These are phyloP conservation scores for Coracias cyanogaster DNA, from an alignment of 2,797 vertebrate species.

Conservation along the genomic window DNA sequence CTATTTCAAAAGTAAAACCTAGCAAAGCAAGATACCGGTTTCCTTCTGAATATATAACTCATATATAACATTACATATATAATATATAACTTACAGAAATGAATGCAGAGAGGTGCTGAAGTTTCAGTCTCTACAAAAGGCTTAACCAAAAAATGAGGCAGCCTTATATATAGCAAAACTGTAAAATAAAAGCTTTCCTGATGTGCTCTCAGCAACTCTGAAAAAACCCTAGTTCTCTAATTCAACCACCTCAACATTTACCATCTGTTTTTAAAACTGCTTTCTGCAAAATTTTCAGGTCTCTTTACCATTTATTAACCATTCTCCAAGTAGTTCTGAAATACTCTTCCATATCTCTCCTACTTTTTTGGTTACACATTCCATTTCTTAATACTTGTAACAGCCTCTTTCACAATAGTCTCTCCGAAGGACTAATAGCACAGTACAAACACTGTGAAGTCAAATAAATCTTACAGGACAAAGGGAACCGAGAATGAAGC, in stretches of 20 bases:
- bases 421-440: background rate
- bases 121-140: background rate
- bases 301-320: background rate
- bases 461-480: background rate
- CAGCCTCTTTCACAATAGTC: conserved; percentile 21
- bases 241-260: background rate
- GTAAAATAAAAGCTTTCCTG: background rate
- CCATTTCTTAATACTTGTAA: conserved; percentile 16
- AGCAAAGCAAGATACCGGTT: background rate
- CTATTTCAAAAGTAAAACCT: background rate
- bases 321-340: background rate
- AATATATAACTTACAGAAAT: background rate
- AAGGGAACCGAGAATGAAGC: background rate
- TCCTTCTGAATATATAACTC: background rate
- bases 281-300: background rate
- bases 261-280: background rate
- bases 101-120: background rate
- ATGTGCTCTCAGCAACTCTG: background rate
- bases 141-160: background rate
- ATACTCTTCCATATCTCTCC: background rate
- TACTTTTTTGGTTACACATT: background rate
- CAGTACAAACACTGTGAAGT: background rate
- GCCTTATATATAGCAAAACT: background rate
- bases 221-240: background rate
- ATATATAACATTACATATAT: background rate